Base-by-base conservation (phyloP, 2,888 invertebrate species). In the Troilus luridus region DNA sequence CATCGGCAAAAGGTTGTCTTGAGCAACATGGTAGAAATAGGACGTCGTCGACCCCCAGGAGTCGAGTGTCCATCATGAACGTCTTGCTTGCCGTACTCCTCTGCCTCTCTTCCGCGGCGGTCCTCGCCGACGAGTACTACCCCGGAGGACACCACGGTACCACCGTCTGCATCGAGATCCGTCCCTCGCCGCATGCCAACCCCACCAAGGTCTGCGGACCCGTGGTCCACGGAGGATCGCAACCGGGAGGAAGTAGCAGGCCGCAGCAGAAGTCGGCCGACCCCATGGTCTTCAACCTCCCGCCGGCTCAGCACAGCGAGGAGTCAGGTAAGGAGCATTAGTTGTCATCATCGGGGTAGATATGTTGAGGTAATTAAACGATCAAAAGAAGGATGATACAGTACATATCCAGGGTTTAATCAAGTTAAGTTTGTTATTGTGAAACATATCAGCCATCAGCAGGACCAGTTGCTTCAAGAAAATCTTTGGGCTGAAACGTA, bases 201-300 rank as follows among this genome's bases (percentile, higher is more conserved):
- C 77, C 90, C n/a, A 90, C 90, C 88, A 90, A 85, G 90, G 90
- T 90, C 0, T 90, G 90, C 62, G 90, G 90, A 1, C 90, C 90
- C 12, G 64, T 90, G 62, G 90, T 90, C 54, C 90, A 88, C 90
- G 88, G 90, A 19, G 85, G 85, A 10, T 27, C 27, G 0, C 27
- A 41, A 27, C 17, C 64, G 19, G 56, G 56, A 0, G 56, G 54
- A 21, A 19, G 56, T 67, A 41, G 21, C 27, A 85, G 85, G 9
- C 85, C 10, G 54, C 41, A 14, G 27, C 56, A 41, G 41, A 41
- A 41, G 41, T 41, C 41, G 5, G 41, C 41, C 11, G 56, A 56
- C 9, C 56, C 85, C 6, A 54, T 85, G 56, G 56, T 85, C 56
- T 85, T 85, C 56, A 85, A 85, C 56, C 21, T 85, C 5, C 85